Evolutionary conservation across 2,888 invertebrate genomes (phyloP).

Genomic region (Nemoura dubitans): DNA sequence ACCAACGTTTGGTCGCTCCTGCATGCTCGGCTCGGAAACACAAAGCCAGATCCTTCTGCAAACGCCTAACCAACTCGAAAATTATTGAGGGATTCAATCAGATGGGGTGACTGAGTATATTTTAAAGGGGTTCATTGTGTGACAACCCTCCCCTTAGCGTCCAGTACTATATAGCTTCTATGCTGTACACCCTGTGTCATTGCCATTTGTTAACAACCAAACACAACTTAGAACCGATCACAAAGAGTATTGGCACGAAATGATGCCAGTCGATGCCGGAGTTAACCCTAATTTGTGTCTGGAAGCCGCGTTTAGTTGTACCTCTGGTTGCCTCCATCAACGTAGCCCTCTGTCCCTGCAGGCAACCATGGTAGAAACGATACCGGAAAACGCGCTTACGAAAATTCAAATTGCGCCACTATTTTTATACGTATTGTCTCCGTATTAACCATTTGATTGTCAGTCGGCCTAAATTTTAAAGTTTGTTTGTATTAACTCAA

Average conservation of each 20-base stretch:
- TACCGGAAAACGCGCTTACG: not conserved
- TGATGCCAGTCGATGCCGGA: conserved; percentile 34
- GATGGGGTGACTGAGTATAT: conserved; percentile 36
- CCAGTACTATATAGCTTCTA: conserved; percentile 10
- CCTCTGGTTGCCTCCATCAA: not conserved
- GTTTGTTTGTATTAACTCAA: not conserved
- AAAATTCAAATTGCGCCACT: not conserved
- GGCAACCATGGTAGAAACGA: not conserved
- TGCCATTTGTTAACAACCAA: conserved; percentile 46
- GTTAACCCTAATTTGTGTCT: not conserved
- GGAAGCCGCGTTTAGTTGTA: not conserved
- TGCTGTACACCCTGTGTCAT: conserved; percentile 41
- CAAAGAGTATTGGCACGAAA: conserved; percentile 42
- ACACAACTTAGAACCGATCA: conserved; percentile 41
- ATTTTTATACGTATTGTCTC: too few relatives aligned
- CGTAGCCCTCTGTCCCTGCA: not conserved
- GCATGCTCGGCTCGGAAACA: conserved; percentile 24
- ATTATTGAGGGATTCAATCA: conserved; percentile 47
- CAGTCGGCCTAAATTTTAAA: not conserved
- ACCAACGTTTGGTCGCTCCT: not conserved
- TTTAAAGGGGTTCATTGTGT: conserved; percentile 45
- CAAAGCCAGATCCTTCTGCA: conserved; percentile 45
- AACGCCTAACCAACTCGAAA: conserved; percentile 48
- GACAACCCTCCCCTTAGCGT: conserved; percentile 31
- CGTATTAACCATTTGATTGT: too few relatives aligned